Evolutionary conservation across 2,888 invertebrate genomes (phyloP).

Genomic region (Xylocampa areola): DNA sequence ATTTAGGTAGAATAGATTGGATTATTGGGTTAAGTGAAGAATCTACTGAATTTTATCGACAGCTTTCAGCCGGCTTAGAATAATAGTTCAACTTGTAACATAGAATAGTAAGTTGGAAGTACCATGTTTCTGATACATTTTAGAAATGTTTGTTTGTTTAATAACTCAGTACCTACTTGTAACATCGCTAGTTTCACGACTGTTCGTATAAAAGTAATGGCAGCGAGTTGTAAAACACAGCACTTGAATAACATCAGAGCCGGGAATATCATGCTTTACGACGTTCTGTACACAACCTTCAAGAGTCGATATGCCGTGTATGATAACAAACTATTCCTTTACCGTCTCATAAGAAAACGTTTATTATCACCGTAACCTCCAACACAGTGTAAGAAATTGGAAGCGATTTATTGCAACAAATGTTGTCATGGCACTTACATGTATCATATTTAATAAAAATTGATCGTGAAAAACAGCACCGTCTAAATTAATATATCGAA

Average conservation of each 20-base stretch:
- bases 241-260: constrained; percentile 29
- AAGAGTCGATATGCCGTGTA: constrained; percentile 3
- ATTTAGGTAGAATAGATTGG: constrained; percentile 15
- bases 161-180: constrained; percentile 10
- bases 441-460: constrained; percentile 60
- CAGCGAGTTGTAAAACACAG: constrained; percentile 19
- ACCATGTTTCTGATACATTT: constrained; percentile 10
- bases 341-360: not conserved
- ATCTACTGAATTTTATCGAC: constrained; percentile 12
- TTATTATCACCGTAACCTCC: not conserved
- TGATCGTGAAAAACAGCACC: too few species aligned
- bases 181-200: constrained; percentile 17
- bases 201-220: constrained; percentile 29
- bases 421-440: constrained; percentile 28
- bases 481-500: too few species aligned
- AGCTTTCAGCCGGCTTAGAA: constrained; percentile 2
- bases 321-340: constrained; percentile 12
- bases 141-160: too few species aligned
- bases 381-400: constrained; percentile 20
- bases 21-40: constrained; percentile 17
- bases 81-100: too few species aligned
- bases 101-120: constrained; percentile 7
- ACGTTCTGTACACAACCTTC: constrained; percentile 14
- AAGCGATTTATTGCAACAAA: constrained; percentile 19
- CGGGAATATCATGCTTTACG: constrained; percentile 24